Evolutionary conservation across 1,140 invertebrate species (phyloP), one percentile per base, ranked within the genome.

Genomic region (Thalassaphorura encarpata): DNA sequence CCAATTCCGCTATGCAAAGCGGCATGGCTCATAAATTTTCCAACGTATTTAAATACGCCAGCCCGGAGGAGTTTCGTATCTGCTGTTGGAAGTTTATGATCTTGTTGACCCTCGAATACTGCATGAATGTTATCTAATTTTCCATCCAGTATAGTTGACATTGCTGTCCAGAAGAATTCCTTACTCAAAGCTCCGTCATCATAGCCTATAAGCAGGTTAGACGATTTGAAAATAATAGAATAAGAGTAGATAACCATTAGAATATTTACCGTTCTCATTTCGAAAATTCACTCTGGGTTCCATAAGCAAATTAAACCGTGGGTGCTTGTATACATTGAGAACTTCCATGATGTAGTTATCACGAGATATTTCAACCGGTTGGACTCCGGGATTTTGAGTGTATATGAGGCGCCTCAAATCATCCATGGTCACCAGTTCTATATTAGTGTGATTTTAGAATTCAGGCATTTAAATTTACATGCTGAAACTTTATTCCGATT

Each of bases 131-230:
- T 27, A 31, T 13, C 5, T 3, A 33, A 36, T 51, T 39, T 51
- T 33, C 27, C 31, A n/a, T 8, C 19, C 11, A 15, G 13, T 2
- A 55, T 1, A 3, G 29, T 11, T 1, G 27, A 8, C 28, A 55
- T 18, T 26, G 21, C 54, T n/a, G 15, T 19, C 11, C 23, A 36
- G 26, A 55, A 55, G 28, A 11, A 55, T 21, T 55, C 54, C 15
- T 24, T 47, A n/a, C 11, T 48, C 13, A 55, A 13, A n/a, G 54
- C 54, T 4, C 54, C 54, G 16, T 27, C 46, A 31, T 55, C 54
- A 2, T 27, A 1, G 6, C 54, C 54, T 49, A 46, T n/a, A 16
- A 41, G 15, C n/a, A 11, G 11, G 33, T 36, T 24, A 52, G n/a
- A 42, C 24, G 19, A 19, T 33, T 29, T 21, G n/a, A 15, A n/a